Evolutionary conservation across 2,113 vertebrate species (phyloP), one percentile per base, ranked within the genome.

Genomic region (Chionis minor): DNA sequence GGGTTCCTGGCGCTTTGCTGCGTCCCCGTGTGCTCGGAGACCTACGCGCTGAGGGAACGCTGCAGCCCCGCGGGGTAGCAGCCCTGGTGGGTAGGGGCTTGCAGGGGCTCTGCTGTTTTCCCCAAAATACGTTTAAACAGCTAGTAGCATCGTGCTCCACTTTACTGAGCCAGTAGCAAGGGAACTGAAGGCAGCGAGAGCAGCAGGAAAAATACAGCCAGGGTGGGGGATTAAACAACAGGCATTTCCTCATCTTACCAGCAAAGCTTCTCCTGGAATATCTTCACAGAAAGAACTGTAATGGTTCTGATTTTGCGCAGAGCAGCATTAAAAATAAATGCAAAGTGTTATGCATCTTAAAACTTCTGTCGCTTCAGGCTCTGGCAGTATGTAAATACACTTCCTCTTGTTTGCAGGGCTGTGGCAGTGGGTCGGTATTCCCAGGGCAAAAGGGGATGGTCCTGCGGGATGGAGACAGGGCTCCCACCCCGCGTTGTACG

Each of bases 261-360:
- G 71, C 75, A 81, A 86, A 66, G 65, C 65, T 69, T 81, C 52
- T 32, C 30, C 58, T 82, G 59, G 88, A 66, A 66, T 70, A 79
- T 49, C 55, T 83, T 90, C 27, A 83, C 15, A 81, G 70, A 66
- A 82, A 49, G 28, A 77, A 62, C 82, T 70, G n/a, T 40, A 88
- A 40, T 73, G 20, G 38, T 47, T 93, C 67, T 90, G 78, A 62
- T 88, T 94, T 96, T 86, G 77, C 23, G 59, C 47, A 61, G 71
- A 77, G 32, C 17, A 26, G 58, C 54, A 58, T 69, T 80, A 90
- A 93, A 96, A 93, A 91, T 56, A 91, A 82, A 93, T 33, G 75
- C 14, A 35, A 65, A 77, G 30, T 28, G 35, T 65, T 65, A 74
- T 74, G 63, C 40, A 63, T 74, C 75, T 47, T 84, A 71, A 88